Evolutionary conservation across 2,113 vertebrate genomes (phyloP).

Genomic region (Macquaria australasica): DNA sequence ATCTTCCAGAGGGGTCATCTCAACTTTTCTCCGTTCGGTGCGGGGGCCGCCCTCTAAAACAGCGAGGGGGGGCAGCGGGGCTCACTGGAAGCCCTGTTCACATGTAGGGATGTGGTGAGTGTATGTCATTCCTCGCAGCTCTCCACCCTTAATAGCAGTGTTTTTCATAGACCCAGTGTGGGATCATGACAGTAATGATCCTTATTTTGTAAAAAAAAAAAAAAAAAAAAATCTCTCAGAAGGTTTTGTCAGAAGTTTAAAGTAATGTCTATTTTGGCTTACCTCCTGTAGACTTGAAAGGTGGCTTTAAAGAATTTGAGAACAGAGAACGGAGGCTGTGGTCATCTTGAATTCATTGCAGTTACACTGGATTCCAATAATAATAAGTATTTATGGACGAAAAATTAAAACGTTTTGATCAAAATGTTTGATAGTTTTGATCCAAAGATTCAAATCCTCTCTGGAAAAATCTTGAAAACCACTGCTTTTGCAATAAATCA

Average conservation of each 20-base stretch:
- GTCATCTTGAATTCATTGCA: neutral
- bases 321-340: neutral
- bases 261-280: slow-evolving; percentile 24
- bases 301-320: slow-evolving; percentile 1
- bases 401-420: neutral
- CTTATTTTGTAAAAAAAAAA: neutral
- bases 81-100: slow-evolving; percentile 64
- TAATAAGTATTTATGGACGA: neutral
- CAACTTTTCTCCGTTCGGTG: slow-evolving; percentile 88
- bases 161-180: slow-evolving; percentile 64
- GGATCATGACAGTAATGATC: slow-evolving; percentile 10
- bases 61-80: slow-evolving; percentile 55
- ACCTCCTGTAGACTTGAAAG: neutral
- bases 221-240: neutral
- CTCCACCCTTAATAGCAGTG: slow-evolving; percentile 60
- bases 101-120: slow-evolving; percentile 84
- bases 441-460: neutral
- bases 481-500: slow-evolving; percentile 55
- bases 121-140: slow-evolving; percentile 50
- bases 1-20: slow-evolving; percentile 87
- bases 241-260: slow-evolving; percentile 16
- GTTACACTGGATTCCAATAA: neutral
- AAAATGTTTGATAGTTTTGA: neutral
- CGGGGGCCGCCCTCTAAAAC: slow-evolving; percentile 85
- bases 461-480: slow-evolving; percentile 56